Evolutionary conservation across 2,113 vertebrate genomes (phyloP), one percentile per base, ranked within the genome.

Genomic region (Cygnus buccinator): DNA sequence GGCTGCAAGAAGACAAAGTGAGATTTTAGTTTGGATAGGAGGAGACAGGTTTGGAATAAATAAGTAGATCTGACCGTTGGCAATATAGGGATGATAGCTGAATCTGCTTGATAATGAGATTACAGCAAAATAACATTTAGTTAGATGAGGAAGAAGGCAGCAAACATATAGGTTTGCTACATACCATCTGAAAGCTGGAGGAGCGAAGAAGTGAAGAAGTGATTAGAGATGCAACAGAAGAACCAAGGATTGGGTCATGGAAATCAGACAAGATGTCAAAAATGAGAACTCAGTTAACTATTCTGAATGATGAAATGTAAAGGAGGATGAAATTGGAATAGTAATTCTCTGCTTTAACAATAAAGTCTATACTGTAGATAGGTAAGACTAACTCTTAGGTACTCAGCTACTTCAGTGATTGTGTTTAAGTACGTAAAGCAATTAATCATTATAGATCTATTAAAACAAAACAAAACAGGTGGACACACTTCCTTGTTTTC

Each of bases 211-310:
- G 54, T 48, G 71, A 84, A 74, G 76, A 88, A 71, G 80, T 67
- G 58, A 63, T 83, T 79, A 74, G n/a, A 86, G 68, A 84, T 37
- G 59, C 29, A 93, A 66, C 10, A 41, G 71, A 87, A 87, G 58
- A 93, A 84, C 52, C 70, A 55, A 88, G 46, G 88, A 90, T 33
- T 76, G 19, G 33, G 63, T 71, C 83, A 89, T 54, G 63, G 73
- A 92, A 94, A 92, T 59, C 43, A 84, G 73, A 92, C 67, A 66
- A 76, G 67, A 66, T 33, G 85, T 92, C 75, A 92, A 86, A 86
- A 96, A 48, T 58, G 39, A 62, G 82, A 88, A 66, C 70, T 48
- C 63, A 58, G 63, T 66, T 79, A 94, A 70, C 59, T 88, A 41
- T 39, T 83, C 29, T n/a, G 31, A 88, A 61, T 31, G 66, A 52